Evolutionary conservation across 2,888 invertebrate species (phyloP).

Genomic region (Oscheius sp.): DNA sequence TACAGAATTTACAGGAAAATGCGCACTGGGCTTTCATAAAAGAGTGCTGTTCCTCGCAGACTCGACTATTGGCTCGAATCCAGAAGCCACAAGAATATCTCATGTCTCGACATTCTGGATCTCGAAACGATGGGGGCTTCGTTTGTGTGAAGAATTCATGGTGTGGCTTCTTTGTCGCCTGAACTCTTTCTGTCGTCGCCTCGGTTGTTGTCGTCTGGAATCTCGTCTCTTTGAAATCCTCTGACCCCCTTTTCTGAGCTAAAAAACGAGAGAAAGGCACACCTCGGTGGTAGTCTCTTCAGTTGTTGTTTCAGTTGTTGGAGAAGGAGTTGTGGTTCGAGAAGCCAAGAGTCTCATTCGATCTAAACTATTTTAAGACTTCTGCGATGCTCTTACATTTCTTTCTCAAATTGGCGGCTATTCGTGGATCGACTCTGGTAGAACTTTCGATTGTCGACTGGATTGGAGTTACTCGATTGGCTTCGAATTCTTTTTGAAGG

Average conservation of each 20-base stretch:
- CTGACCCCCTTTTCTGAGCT: too few relatives aligned
- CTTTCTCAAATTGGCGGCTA: slow-evolving; percentile 43
- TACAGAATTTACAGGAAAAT: slow-evolving; percentile 58
- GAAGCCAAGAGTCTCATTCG: slow-evolving; percentile 19
- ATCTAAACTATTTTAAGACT: not conserved
- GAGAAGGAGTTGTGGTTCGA: not conserved
- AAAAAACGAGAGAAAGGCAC: not conserved
- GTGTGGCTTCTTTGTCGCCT: not conserved
- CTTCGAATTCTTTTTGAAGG: slow-evolving; percentile 39
- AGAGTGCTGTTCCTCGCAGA: slow-evolving; percentile 59
- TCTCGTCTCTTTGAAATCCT: not conserved
- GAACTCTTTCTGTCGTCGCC: slow-evolving; percentile 16
- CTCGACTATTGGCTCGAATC: slow-evolving; percentile 57
- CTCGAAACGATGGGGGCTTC: slow-evolving; percentile 47
- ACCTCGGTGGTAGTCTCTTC: slow-evolving; percentile 29
- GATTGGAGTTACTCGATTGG: slow-evolving; percentile 3
- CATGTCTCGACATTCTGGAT: slow-evolving; percentile 53
- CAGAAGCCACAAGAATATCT: slow-evolving; percentile 66
- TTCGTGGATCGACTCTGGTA: slow-evolving; percentile 20
- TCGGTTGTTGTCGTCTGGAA: slow-evolving; percentile 18
- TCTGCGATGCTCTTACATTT: slow-evolving; percentile 26
- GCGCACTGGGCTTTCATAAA: slow-evolving; percentile 67
- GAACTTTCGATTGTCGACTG: slow-evolving; percentile 6
- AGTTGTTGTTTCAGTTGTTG: slow-evolving; percentile 27
- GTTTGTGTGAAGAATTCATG: slow-evolving; percentile 45